Conservation (phyloP, 64 coral and sea anemone species). For the Actinia equina region DNA sequence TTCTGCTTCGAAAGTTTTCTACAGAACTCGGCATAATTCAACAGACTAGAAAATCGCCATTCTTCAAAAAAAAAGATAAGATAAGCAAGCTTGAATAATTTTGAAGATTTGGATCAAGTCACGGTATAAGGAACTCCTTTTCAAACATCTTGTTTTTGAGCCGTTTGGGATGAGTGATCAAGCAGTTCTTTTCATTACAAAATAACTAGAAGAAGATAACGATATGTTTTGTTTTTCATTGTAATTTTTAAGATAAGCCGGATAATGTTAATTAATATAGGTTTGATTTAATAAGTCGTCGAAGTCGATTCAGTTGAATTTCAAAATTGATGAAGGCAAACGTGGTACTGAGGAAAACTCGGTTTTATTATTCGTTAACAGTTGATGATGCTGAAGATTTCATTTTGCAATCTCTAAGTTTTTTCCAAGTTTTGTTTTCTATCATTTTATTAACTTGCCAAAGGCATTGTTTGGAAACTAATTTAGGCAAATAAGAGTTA, state of each 20-base stretch:
- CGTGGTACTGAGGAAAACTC: no score
- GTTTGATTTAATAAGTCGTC: neutral
- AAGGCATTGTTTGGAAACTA: neutral
- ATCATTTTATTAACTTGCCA: neutral
- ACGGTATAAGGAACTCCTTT: neutral
- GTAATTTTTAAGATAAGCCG: neutral
- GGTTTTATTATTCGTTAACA: neutral
- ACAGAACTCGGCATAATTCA: no score
- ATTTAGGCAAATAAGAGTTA: neutral
- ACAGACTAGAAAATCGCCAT: no score
- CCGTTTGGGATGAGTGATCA: neutral
- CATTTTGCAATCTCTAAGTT: neutral
- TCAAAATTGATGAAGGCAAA: neutral
- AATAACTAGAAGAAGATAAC: neutral
- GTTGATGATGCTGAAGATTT: neutral
- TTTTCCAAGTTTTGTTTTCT: neutral
- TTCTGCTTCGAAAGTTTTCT: no score
- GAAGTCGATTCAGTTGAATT: neutral
- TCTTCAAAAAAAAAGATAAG: no score
- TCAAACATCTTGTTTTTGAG: neutral
- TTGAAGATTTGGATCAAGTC: no score
- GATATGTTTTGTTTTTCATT: neutral
- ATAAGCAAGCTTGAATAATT: no score
- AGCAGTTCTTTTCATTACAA: neutral
- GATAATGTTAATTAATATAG: neutral